These are phyloP conservation scores for Monopterus albus DNA, from an alignment of 2,113 vertebrate genomes.

Conservation along the genomic window DNA sequence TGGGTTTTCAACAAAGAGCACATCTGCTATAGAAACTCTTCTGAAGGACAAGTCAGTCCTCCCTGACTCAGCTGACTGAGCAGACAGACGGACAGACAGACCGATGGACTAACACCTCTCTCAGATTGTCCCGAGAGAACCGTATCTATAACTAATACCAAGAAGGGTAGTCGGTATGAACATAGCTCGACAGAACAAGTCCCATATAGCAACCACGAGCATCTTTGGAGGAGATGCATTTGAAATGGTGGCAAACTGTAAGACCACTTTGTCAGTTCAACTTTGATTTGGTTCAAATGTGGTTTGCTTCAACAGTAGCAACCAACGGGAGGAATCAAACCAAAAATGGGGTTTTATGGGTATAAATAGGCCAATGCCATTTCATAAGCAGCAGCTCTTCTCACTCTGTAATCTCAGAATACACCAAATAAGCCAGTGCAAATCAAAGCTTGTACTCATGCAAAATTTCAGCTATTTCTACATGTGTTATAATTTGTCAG, in stretches of 20 bases:
- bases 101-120: conserved; percentile 1
- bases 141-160: conserved; percentile 5
- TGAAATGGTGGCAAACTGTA: not conserved
- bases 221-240: not conserved
- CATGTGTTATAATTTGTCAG: not conserved
- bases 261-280: not conserved
- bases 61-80: conserved; percentile 39
- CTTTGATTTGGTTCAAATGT: not conserved
- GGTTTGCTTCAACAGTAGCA: not conserved
- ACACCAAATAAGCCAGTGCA: not conserved
- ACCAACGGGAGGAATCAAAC: not conserved
- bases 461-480: not conserved
- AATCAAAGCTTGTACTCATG: not conserved
- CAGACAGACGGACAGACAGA: conserved; percentile 22
- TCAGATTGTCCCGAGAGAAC: not conserved
- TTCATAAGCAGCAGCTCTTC: conserved; percentile 3
- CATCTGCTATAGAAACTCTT: conserved; percentile 54
- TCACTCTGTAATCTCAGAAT: not conserved
- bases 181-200: not conserved
- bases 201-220: not conserved
- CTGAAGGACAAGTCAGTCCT: conserved; percentile 48
- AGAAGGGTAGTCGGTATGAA: not conserved
- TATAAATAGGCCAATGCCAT: not conserved
- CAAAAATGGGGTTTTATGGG: not conserved
- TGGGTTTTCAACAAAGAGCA: conserved; percentile 36